phyloP scores from a whole-genome alignment of 1,140 invertebrate genomes.

The Aphelenchoides fujianensis region DNA sequence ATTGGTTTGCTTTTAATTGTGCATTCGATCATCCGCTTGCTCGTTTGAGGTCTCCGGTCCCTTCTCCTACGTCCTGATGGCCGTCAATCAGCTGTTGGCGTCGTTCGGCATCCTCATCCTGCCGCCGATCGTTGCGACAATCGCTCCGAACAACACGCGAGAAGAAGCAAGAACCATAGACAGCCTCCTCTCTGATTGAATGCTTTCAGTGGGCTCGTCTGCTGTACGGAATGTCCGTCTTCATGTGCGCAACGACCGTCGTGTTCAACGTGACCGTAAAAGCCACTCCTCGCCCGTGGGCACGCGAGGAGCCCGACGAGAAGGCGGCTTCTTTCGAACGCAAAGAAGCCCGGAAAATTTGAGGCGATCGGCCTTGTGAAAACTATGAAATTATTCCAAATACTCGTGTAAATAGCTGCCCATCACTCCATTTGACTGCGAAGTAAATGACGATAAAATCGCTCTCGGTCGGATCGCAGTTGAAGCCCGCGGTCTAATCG shows the following conservation, averaged over 20 bases:
- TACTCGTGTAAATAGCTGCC: not conserved
- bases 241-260: slow-evolving; percentile 23
- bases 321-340: not conserved
- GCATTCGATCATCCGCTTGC: not conserved
- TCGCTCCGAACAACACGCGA: slow-evolving; percentile 37
- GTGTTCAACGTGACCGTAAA: slow-evolving; percentile 28
- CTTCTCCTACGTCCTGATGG: slow-evolving; percentile 37
- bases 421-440: not conserved
- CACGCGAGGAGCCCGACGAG: not conserved
- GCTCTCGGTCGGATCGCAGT: not conserved
- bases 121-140: slow-evolving; percentile 32
- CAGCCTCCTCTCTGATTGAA: not conserved
- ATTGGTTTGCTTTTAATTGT: slow-evolving; percentile 29
- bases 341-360: not conserved
- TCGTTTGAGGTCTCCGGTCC: slow-evolving; percentile 42
- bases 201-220: slow-evolving; percentile 31
- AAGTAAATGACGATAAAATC: not conserved
- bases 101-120: slow-evolving; percentile 32
- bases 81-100: slow-evolving; percentile 31
- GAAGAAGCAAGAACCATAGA: slow-evolving; percentile 31
- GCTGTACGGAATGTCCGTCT: slow-evolving; percentile 19
- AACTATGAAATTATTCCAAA: not conserved
- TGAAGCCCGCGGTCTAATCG: no score
- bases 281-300: slow-evolving; percentile 22
- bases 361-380: not conserved